Conservation (phyloP, 2,888 invertebrate genomes). For the Frankliniella fusca region DNA sequence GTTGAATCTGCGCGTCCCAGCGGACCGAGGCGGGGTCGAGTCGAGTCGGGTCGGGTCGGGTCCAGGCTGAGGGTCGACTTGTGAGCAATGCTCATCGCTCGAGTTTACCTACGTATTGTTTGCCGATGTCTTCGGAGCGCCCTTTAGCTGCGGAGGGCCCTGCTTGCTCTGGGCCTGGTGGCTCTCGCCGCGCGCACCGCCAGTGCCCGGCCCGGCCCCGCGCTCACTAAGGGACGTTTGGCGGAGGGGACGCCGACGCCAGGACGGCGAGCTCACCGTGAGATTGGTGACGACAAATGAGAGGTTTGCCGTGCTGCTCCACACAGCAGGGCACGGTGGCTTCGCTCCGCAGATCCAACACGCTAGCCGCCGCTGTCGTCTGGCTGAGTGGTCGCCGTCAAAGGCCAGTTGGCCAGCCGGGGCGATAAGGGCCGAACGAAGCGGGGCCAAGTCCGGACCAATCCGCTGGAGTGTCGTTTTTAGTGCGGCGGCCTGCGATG, state of each 20-base stretch:
- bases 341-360: not conserved
- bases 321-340: not conserved
- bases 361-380: not conserved
- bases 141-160: not conserved
- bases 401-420: too few relatives aligned
- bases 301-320: not conserved
- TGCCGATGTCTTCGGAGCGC: slow-evolving; percentile 15
- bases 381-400: not conserved
- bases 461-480: too few relatives aligned
- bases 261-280: not conserved
- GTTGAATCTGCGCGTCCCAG: too few relatives aligned
- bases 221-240: too few relatives aligned
- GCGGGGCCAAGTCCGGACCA: too few relatives aligned
- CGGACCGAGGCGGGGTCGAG: too few relatives aligned
- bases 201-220: not conserved
- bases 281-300: slow-evolving; percentile 5
- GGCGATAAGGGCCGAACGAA: too few relatives aligned
- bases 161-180: not conserved
- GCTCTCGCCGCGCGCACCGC: not conserved
- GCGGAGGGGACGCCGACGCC: too few relatives aligned
- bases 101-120: slow-evolving; percentile 26
- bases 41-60: too few relatives aligned
- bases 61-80: not conserved
- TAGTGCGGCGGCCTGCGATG: too few relatives aligned
- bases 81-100: slow-evolving; percentile 19